Conservation (phyloP, 2,797 vertebrate species). For the Sebastolobus altivelis region DNA sequence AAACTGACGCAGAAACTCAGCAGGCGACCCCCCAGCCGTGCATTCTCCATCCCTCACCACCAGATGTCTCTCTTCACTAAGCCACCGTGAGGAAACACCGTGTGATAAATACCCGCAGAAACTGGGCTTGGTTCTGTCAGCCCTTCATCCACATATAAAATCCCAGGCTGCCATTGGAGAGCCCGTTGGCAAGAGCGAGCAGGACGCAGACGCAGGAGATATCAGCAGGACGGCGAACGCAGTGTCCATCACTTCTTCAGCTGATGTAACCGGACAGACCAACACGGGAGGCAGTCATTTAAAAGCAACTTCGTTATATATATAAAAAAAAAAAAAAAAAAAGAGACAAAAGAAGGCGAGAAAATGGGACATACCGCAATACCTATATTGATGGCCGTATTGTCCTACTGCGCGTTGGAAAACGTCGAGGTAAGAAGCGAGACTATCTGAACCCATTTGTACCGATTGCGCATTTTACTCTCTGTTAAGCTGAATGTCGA, state of each 20-base stretch:
- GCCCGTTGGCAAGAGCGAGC: constrained; percentile 57
- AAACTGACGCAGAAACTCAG: not conserved
- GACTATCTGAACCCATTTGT: constrained; percentile 23
- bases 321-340: not conserved
- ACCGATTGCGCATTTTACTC: constrained; percentile 46
- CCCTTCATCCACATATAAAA: constrained; percentile 70
- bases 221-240: constrained; percentile 65
- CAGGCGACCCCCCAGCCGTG: not conserved
- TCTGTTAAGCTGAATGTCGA: constrained; percentile 17
- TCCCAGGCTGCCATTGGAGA: constrained; percentile 76
- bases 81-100: not conserved
- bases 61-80: constrained; percentile 72
- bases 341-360: constrained; percentile 63
- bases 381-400: constrained; percentile 80
- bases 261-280: constrained; percentile 69
- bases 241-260: constrained; percentile 63
- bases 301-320: constrained; percentile 44
- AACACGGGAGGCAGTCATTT: constrained; percentile 62
- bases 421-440: constrained; percentile 84
- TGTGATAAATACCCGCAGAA: constrained; percentile 78
- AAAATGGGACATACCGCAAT: constrained; percentile 86
- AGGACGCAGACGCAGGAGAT: constrained; percentile 79
- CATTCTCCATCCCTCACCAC: constrained; percentile 39
- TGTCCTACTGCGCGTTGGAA: constrained; percentile 81
- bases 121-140: constrained; percentile 84